These are phyloP conservation scores for Salarias fasciatus DNA, from an alignment of 2,797 vertebrate genomes.

Conservation along the genomic window DNA sequence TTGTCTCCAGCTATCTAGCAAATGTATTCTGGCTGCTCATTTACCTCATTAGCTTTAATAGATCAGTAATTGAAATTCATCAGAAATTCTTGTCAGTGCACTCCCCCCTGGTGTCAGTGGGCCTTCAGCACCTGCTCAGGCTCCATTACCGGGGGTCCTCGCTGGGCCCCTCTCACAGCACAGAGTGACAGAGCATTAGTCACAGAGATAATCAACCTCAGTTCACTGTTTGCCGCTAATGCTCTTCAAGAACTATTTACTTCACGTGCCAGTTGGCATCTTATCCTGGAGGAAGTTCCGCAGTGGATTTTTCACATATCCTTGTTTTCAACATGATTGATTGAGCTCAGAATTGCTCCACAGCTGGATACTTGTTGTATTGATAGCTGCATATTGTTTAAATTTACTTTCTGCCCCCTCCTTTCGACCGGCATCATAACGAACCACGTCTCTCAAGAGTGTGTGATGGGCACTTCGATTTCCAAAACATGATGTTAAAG, in stretches of 20 bases:
- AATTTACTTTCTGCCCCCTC: slow-evolving; percentile 25
- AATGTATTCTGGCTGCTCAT: slow-evolving; percentile 83
- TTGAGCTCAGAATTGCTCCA: slow-evolving; percentile 25
- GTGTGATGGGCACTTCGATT: slow-evolving; percentile 7
- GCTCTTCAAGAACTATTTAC: slow-evolving; percentile 78
- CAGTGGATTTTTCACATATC: too few species aligned
- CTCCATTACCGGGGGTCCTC: slow-evolving; percentile 92
- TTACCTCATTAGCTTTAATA: slow-evolving; percentile 95
- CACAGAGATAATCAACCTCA: slow-evolving; percentile 94
- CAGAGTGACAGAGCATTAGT: slow-evolving; percentile 94
- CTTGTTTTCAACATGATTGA: slow-evolving; percentile 7
- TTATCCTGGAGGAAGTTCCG: slow-evolving; percentile 35
- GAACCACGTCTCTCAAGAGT: neutral
- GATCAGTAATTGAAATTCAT: slow-evolving; percentile 98
- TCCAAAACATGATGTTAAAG: neutral
- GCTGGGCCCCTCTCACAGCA: slow-evolving; percentile 88
- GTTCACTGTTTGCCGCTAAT: slow-evolving; percentile 85
- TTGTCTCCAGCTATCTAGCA: slow-evolving; percentile 67
- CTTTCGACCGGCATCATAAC: slow-evolving; percentile 31
- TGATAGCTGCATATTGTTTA: slow-evolving; percentile 17
- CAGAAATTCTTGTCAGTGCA: slow-evolving; percentile 94
- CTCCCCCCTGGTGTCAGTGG: slow-evolving; percentile 88
- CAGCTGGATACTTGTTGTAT: slow-evolving; percentile 38
- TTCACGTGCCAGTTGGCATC: slow-evolving; percentile 59
- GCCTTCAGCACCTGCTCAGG: slow-evolving; percentile 89